These are phyloP conservation scores for Phragmatobia fuliginosa DNA, from an alignment of 2,888 invertebrate species.

Conservation along the genomic window DNA sequence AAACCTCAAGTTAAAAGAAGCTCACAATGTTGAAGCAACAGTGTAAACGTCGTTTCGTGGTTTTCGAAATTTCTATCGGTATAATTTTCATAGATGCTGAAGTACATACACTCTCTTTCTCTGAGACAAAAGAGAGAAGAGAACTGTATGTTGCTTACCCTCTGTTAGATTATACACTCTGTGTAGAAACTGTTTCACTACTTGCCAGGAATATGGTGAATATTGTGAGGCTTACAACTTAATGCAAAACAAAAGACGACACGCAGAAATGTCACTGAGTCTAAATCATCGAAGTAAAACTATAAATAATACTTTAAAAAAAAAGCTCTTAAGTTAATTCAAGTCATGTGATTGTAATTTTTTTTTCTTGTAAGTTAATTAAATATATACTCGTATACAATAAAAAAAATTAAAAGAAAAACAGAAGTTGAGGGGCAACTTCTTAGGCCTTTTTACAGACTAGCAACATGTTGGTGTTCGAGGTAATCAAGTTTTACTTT, in stretches of 20 bases:
- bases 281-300: neutral
- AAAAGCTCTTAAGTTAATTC: neutral
- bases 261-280: neutral
- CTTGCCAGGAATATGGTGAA: neutral
- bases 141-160: neutral
- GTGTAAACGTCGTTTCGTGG: neutral
- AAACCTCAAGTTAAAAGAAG: neutral
- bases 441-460: slow-evolving; percentile 8
- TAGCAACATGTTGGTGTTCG: slow-evolving; percentile 5
- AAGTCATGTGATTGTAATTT: neutral
- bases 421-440: neutral
- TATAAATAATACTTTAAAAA: neutral
- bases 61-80: neutral
- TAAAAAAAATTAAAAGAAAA: too few species aligned
- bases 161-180: neutral
- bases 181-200: neutral
- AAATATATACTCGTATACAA: too few species aligned
- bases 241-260: neutral
- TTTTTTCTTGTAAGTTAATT: too few species aligned
- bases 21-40: neutral
- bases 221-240: neutral
- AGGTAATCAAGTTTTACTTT: neutral
- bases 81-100: neutral
- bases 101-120: too few species aligned
- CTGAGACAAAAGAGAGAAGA: too few species aligned